Evolutionary conservation across 2,888 invertebrate species (phyloP).

Genomic region (Clivina fossor): DNA sequence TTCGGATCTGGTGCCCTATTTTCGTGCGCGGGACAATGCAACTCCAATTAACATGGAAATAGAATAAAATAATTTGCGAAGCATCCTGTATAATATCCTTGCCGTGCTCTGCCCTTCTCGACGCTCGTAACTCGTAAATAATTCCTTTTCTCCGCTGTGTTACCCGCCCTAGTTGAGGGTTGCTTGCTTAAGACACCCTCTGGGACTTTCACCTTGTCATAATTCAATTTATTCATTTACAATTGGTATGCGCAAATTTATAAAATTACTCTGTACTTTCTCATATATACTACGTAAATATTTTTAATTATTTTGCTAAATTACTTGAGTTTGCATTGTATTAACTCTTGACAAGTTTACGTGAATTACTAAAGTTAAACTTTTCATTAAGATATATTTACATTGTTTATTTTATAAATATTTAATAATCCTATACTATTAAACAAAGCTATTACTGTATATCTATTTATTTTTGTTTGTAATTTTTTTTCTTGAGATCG

Average conservation of each 20-base stretch:
- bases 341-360: too few relatives aligned
- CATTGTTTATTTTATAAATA: neutral
- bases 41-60: slow-evolving; percentile 46
- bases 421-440: too few relatives aligned
- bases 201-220: neutral
- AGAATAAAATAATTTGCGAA: slow-evolving; percentile 43
- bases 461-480: too few relatives aligned
- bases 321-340: too few relatives aligned
- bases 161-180: neutral
- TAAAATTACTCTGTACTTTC: neutral
- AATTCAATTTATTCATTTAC: neutral
- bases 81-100: slow-evolving; percentile 35
- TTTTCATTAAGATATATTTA: neutral
- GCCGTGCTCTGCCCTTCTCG: neutral
- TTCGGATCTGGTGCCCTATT: slow-evolving; percentile 7
- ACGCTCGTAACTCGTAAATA: too few relatives aligned
- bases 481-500: too few relatives aligned
- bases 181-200: neutral
- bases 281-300: too few relatives aligned
- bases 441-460: too few relatives aligned
- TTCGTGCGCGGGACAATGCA: slow-evolving; percentile 42
- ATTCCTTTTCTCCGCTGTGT: too few relatives aligned
- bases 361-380: neutral
- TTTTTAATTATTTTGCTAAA: too few relatives aligned
- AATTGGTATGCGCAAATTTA: neutral